phyloP scores from a whole-genome alignment of 2,888 invertebrate species.

The Allacma fusca region DNA sequence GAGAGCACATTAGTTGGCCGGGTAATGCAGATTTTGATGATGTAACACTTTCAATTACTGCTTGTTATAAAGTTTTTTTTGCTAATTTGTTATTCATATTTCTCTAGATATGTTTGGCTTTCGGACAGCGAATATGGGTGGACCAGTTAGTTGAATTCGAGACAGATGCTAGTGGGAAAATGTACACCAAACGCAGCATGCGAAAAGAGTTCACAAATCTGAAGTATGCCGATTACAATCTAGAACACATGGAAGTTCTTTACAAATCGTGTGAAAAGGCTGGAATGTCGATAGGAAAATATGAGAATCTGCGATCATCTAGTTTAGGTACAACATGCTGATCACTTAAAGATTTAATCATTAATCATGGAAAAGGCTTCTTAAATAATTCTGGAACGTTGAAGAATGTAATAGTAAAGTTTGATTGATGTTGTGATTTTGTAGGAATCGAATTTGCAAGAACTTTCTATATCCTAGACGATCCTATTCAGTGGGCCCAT shows the following conservation, averaged over 20 bases:
- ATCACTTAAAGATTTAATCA: not conserved
- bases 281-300: conserved; percentile 22
- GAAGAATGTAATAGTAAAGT: no score
- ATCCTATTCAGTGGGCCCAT: conserved; percentile 35
- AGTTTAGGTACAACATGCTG: not conserved
- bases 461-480: not conserved
- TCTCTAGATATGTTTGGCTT: conserved; percentile 25
- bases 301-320: not conserved
- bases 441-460: conserved; percentile 20
- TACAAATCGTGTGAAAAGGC: conserved; percentile 20
- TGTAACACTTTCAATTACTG: not conserved
- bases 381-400: no score
- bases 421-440: no score
- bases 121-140: conserved; percentile 33
- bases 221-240: conserved; percentile 33
- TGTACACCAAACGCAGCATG: conserved; percentile 18
- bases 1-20: not conserved
- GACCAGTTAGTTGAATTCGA: conserved; percentile 19
- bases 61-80: not conserved
- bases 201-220: not conserved
- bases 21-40: conserved; percentile 5
- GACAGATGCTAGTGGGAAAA: not conserved
- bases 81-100: not conserved
- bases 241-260: conserved; percentile 21
- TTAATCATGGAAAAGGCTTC: no score